Conservation (phyloP, 2,888 invertebrate species). For the Eupithecia tripunctaria region DNA sequence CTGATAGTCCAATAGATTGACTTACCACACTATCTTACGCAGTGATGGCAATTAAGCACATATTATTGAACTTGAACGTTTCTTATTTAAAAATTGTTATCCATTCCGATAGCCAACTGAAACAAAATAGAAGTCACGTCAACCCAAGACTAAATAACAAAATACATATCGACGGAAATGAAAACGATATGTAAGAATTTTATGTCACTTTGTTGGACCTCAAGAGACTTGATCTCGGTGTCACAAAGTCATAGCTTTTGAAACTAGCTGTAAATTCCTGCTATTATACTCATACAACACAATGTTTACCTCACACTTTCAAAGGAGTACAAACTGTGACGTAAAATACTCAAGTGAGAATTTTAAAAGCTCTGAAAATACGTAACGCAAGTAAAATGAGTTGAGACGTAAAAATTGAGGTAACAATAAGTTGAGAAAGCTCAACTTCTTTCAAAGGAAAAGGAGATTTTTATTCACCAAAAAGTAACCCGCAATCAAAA, state of each 20-base stretch:
- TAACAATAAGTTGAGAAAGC: not conserved
- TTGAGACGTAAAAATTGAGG: not conserved
- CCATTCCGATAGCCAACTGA: not conserved
- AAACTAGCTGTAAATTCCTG: not conserved
- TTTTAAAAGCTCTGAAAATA: not conserved
- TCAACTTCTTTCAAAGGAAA: no score
- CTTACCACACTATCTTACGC: no score
- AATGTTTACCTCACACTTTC: not conserved
- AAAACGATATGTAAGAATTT: not conserved
- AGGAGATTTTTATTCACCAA: not conserved
- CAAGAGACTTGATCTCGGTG: not conserved
- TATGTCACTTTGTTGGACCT: not conserved
- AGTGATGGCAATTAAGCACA: no score
- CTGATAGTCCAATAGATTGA: no score
- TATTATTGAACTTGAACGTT: no score
- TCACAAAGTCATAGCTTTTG: not conserved
- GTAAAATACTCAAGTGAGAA: not conserved
- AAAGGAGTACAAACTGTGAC: not conserved
- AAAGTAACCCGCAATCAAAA: slow-evolving; percentile 10
- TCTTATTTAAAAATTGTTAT: not conserved
- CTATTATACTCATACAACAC: not conserved
- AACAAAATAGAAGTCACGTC: not conserved
- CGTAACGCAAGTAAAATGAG: not conserved
- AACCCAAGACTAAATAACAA: no score
- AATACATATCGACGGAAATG: not conserved